Conservation (phyloP, 1,140 invertebrate genomes). For the Lasioglossum baleicum region DNA sequence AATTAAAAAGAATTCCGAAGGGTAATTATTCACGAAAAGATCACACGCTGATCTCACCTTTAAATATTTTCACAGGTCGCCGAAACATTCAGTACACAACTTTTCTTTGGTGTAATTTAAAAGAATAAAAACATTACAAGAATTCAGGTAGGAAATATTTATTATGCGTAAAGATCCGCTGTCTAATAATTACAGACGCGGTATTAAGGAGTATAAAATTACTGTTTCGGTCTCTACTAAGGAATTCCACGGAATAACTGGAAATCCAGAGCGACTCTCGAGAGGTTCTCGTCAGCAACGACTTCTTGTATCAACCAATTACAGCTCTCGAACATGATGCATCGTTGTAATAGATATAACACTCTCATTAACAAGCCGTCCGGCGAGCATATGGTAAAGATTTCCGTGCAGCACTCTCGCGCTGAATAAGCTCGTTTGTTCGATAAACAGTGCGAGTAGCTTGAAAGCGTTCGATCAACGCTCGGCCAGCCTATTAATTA, state of each 20-base stretch:
- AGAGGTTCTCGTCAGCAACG: conserved; percentile 27
- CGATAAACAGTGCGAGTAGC: conserved; percentile 52
- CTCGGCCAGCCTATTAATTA: conserved; percentile 59
- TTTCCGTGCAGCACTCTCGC: conserved; percentile 30
- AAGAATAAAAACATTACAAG: no score
- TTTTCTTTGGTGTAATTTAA: no score
- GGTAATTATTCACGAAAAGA: no score
- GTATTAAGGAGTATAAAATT: neutral
- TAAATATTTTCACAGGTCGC: no score
- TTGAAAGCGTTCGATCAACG: conserved; percentile 61
- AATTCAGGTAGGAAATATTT: no score
- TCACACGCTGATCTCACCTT: no score
- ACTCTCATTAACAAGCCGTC: conserved; percentile 51
- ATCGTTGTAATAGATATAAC: conserved; percentile 46
- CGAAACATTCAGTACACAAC: no score
- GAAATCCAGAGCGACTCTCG: neutral
- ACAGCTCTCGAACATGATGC: conserved; percentile 11
- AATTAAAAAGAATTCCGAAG: no score
- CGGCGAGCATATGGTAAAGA: conserved; percentile 35
- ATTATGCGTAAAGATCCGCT: no score
- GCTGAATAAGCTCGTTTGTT: conserved; percentile 64
- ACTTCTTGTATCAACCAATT: conserved; percentile 53
- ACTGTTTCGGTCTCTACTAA: neutral
- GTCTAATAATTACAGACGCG: neutral
- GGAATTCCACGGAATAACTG: neutral